Evolutionary conservation across 2,888 invertebrate genomes (phyloP), one percentile per base, ranked within the genome.

Genomic region (Eristalinus aeneus): DNA sequence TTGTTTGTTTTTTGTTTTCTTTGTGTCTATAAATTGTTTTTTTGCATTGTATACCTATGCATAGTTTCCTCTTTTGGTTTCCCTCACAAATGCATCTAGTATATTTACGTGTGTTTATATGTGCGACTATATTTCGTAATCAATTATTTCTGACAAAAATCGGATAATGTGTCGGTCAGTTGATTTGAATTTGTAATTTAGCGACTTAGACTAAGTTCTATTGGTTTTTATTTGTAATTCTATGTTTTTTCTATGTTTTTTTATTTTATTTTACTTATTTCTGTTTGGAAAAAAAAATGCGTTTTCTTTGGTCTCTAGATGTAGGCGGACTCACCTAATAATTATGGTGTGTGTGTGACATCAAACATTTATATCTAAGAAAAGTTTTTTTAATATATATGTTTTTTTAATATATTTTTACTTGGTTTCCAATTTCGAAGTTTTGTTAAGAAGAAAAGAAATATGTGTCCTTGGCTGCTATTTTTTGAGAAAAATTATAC

Each of bases 341-440:
- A 34, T 63, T 27, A 27, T 27, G 27, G 5, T 27, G 27, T 27
- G 27, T 27, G 46, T 74, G 82, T 86, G 86, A 86, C 82, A 74
- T 86, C 74, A 82, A 82, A 85, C 81, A 81, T 81, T 81, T 81
- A 76, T 77, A 85, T 85, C 81, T 85, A 85, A 46, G 63, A 81
- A 32, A 72, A 23, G 46, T 46, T n/a, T n/a, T n/a, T n/a, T n/a
- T 46, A 46, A 16, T 46, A 46, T 16, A 46, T 16, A 60, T 63
- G 61, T 75, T 64, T 54, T 68, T 72, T 31, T 71, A 20, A 39
- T 60, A 39, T 11, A 9, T 16, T 75, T 16, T 2, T 72, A 23
- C 11, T 56, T 23, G 56, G 5, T 23, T 56, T 56, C 56, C 46
- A 46, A 46, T 46, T 27, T 27, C 5, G 27, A 27, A 27, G 27